Percentiles rank a stretch among this genome's conserved stretches.
Evolutionary conservation across 2,888 invertebrate species (phyloP).

Genomic region (Chrysotoxum bicinctum): DNA sequence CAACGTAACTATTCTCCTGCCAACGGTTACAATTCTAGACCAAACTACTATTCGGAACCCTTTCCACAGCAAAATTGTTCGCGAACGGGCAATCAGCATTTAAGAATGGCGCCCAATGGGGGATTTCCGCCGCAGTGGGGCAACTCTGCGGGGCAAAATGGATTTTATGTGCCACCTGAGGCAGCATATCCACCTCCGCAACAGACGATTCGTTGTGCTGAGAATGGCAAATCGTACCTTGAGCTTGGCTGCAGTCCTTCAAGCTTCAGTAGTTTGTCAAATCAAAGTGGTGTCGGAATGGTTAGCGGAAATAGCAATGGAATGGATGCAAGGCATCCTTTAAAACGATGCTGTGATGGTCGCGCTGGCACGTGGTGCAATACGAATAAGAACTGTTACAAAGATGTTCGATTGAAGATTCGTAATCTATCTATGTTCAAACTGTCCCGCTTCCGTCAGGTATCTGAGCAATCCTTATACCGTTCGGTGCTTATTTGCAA

Average conservation of each 20-base stretch:
- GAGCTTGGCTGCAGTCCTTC: slow-evolving; percentile 88
- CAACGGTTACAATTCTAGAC: slow-evolving; percentile 79
- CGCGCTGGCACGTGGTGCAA: slow-evolving; percentile 89
- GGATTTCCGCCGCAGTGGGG: slow-evolving; percentile 77
- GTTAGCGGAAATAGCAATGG: slow-evolving; percentile 48
- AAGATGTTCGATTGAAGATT: slow-evolving; percentile 92
- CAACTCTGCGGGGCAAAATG: slow-evolving; percentile 62
- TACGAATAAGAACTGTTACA: slow-evolving; percentile 89
- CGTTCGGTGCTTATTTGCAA: slow-evolving; percentile 97
- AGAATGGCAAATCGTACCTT: slow-evolving; percentile 94
- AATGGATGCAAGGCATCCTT: slow-evolving; percentile 78
- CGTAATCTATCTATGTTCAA: slow-evolving; percentile 96
- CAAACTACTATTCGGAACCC: slow-evolving; percentile 81
- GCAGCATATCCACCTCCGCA: slow-evolving; percentile 83
- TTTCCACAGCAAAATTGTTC: slow-evolving; percentile 82
- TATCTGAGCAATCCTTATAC: slow-evolving; percentile 93
- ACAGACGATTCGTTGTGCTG: slow-evolving; percentile 93
- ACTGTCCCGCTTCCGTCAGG: slow-evolving; percentile 92
- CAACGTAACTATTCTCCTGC: slow-evolving; percentile 75
- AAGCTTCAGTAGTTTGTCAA: slow-evolving; percentile 70
- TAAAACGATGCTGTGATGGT: slow-evolving; percentile 86
- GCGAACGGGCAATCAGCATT: slow-evolving; percentile 82
- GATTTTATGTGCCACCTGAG: slow-evolving; percentile 76
- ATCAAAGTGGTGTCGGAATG: slow-evolving; percentile 39
- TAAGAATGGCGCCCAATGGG: slow-evolving; percentile 74